phyloP scores from a whole-genome alignment of 2,113 vertebrate species.

The Calyptomena viridis region DNA sequence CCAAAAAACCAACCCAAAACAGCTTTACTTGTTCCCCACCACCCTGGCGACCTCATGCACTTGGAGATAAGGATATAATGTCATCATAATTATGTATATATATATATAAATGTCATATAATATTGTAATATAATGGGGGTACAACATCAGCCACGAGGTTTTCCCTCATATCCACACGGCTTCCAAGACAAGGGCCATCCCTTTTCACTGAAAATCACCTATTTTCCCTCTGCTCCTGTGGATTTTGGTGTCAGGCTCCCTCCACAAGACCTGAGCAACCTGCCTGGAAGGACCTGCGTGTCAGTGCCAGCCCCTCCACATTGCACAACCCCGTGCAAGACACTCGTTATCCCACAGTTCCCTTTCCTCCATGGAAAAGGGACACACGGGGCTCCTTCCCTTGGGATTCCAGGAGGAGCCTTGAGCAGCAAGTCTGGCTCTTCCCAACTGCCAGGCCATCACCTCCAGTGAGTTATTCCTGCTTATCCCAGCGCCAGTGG shows the following conservation, averaged over 20 bases:
- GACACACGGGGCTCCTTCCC: neutral
- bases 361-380: fast-evolving
- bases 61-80: neutral
- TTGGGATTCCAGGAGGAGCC: neutral
- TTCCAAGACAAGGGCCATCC: neutral
- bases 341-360: neutral
- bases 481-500: neutral
- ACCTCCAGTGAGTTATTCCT: neutral
- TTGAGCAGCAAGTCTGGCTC: neutral
- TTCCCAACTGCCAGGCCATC: neutral
- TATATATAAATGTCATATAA: neutral
- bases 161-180: fast-evolving
- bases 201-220: neutral
- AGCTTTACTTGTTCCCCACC: neutral
- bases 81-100: neutral
- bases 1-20: neutral
- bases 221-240: neutral
- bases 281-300: neutral
- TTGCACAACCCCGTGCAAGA: neutral
- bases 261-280: neutral
- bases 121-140: neutral
- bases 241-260: neutral
- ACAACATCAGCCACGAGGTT: neutral
- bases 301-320: neutral
- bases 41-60: neutral